Percentiles rank a stretch among this genome's conserved stretches.
Evolutionary conservation across 2,113 vertebrate genomes (phyloP).

Genomic region (Oceanites oceanicus): DNA sequence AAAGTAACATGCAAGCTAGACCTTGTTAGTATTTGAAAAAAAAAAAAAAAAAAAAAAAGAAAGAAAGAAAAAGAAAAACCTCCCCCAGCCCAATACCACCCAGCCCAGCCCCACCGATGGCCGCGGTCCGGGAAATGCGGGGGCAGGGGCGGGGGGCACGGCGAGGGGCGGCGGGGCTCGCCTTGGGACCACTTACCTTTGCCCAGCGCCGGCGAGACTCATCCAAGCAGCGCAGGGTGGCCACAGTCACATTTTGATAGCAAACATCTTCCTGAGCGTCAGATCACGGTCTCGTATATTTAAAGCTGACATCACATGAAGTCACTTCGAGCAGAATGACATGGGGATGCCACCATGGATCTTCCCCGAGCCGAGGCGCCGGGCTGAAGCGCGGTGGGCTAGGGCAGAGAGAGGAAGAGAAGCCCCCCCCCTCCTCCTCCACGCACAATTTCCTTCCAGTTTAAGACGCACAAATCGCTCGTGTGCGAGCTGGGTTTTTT

Average conservation of each 20-base stretch:
- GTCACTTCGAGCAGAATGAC: conserved; percentile 84
- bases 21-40: conserved; percentile 67
- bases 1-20: conserved; percentile 86
- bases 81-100: neutral
- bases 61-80: neutral
- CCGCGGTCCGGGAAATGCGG: conserved; percentile 11
- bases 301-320: conserved; percentile 88
- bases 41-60: neutral
- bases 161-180: conserved; percentile 12
- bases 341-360: conserved; percentile 70
- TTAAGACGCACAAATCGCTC: conserved; percentile 59
- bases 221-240: conserved; percentile 78
- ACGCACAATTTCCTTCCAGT: conserved; percentile 62
- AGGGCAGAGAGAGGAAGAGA: conserved; percentile 54
- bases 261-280: conserved; percentile 85
- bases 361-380: conserved; percentile 48
- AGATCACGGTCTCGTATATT: conserved; percentile 85
- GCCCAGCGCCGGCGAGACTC: conserved; percentile 75
- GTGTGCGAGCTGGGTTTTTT: conserved; percentile 54
- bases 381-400: conserved; percentile 54
- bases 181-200: conserved; percentile 75
- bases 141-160: neutral
- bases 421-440: conserved; percentile 34
- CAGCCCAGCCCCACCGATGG: conserved; percentile 18
- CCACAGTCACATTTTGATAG: conserved; percentile 87